Conservation (phyloP, 2,888 invertebrate genomes). For the Netelia inedita region DNA sequence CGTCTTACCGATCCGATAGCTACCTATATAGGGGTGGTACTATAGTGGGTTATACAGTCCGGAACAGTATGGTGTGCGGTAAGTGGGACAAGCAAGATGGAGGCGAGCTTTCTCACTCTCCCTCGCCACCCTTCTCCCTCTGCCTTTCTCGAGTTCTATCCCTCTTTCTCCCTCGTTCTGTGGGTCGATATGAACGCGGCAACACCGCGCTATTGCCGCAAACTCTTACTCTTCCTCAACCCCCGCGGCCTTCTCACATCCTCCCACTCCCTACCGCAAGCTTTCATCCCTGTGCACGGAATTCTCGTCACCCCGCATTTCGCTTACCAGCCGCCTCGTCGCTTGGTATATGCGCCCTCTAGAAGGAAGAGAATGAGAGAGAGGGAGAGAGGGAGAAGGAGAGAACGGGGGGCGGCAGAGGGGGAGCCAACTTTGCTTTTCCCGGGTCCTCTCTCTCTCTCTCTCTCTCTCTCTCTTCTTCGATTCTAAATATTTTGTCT, state of each 20-base stretch:
- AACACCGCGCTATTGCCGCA: constrained; percentile 78
- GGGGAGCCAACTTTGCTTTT: constrained; percentile 5
- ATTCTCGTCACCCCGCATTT: constrained; percentile 39
- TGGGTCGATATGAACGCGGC: constrained; percentile 83
- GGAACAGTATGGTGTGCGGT: constrained; percentile 66
- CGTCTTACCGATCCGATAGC: neutral
- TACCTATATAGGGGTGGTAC: neutral
- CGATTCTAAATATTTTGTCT: no score
- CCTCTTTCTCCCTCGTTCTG: constrained; percentile 33
- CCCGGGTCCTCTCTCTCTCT: neutral
- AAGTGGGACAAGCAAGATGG: constrained; percentile 82
- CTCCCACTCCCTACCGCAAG: constrained; percentile 39
- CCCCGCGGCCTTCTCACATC: constrained; percentile 40
- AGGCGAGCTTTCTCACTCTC: constrained; percentile 71
- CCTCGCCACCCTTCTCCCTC: constrained; percentile 49
- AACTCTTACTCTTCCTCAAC: constrained; percentile 59
- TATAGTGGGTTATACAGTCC: constrained; percentile 21
- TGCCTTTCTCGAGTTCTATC: constrained; percentile 23
- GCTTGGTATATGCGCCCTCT: constrained; percentile 37
- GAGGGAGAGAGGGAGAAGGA: constrained; percentile 34
- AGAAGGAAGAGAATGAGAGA: neutral
- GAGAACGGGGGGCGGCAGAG: no score
- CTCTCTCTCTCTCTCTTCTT: neutral
- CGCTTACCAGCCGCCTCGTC: constrained; percentile 46
- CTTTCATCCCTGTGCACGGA: constrained; percentile 52